A percentile compares a stretch with the other conserved stretches of the same genome.
Conservation (phyloP, 2,113 vertebrate species). For the Pedionomus torquatus region DNA sequence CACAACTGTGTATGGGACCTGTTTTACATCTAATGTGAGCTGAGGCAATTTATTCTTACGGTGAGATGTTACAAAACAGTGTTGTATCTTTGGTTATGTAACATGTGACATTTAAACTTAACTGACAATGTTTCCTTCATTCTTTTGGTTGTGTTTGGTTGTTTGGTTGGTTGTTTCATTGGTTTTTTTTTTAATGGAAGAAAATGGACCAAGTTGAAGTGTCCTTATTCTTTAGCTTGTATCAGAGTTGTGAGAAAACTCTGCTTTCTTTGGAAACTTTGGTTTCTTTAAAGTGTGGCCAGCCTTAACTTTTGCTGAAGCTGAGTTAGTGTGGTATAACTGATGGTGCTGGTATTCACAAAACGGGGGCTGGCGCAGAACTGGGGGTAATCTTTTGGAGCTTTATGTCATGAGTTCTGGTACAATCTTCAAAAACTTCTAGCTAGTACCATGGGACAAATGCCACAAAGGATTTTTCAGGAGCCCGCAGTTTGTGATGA, state of each 20-base stretch:
- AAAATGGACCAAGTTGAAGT: constrained; percentile 1
- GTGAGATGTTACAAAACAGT: background rate
- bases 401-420: background rate
- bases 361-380: background rate
- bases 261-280: background rate
- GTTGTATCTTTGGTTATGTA: background rate
- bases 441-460: background rate
- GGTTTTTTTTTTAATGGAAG: background rate
- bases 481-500: background rate
- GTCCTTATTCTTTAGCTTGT: constrained; percentile 5
- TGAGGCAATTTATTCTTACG: background rate
- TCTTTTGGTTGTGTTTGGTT: too few species aligned
- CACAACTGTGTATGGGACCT: background rate
- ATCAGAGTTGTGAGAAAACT: background rate
- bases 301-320: background rate
- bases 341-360: background rate
- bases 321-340: background rate
- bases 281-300: background rate
- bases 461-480: background rate
- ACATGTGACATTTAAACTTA: background rate
- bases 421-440: background rate
- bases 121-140: background rate
- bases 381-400: background rate
- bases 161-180: too few species aligned
- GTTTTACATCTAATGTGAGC: background rate